A percentile compares a stretch with the other conserved stretches of the same genome.
Conservation (phyloP, 2,113 vertebrate genomes). For the Dipodomys spectabilis region DNA sequence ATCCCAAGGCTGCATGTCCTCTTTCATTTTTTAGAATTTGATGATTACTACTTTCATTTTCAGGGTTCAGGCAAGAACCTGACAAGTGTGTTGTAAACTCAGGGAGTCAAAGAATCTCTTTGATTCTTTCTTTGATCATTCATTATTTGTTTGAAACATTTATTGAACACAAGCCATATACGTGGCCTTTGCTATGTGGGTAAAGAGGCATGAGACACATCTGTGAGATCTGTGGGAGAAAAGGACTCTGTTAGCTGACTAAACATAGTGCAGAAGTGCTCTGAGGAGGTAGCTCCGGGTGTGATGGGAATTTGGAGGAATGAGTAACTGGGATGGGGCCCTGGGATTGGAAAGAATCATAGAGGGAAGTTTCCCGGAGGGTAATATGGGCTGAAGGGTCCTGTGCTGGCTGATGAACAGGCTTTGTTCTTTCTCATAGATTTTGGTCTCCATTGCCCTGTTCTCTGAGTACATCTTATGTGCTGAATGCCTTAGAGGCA, state of each 20-base stretch:
- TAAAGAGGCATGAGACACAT: background rate
- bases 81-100: background rate
- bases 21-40: background rate
- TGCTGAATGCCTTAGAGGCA: background rate
- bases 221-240: background rate
- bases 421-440: background rate
- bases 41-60: background rate
- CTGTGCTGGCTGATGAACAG: background rate
- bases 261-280: background rate
- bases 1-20: background rate
- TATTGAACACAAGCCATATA: background rate
- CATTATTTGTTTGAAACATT: background rate
- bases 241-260: background rate
- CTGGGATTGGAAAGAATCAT: background rate
- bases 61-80: background rate
- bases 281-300: fast-evolving
- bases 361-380: background rate
- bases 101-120: background rate
- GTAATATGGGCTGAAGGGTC: no score
- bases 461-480: slow-evolving; percentile 23
- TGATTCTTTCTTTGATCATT: background rate
- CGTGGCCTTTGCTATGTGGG: background rate
- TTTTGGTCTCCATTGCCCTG: background rate
- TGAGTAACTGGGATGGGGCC: background rate
- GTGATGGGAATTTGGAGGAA: background rate